A percentile compares a stretch with the other conserved stretches of the same genome.
These are phyloP conservation scores for Ornithoptera priamus DNA, from an alignment of 2,888 invertebrate species.

Conservation along the genomic window DNA sequence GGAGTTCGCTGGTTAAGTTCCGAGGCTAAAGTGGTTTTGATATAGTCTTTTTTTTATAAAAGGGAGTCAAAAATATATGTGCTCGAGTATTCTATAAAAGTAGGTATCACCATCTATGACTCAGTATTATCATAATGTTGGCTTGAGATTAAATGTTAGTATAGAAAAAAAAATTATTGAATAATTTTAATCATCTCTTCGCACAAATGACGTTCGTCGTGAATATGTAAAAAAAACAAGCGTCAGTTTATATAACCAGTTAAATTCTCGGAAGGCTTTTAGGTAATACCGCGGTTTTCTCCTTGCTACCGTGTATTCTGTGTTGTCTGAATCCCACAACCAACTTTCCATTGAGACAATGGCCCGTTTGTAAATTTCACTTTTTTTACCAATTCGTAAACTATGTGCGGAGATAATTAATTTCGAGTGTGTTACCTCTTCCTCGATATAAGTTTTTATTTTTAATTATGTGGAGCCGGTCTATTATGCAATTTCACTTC, in stretches of 20 bases:
- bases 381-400: conserved; percentile 70
- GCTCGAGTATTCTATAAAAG: too few species aligned
- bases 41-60: too few species aligned
- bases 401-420: conserved; percentile 59
- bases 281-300: conserved; percentile 63
- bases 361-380: conserved; percentile 69
- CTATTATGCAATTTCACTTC: conserved; percentile 23
- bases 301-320: conserved; percentile 44
- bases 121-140: too few species aligned
- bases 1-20: too few species aligned
- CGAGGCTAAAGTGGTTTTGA: too few species aligned
- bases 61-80: too few species aligned
- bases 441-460: conserved; percentile 46
- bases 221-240: not conserved
- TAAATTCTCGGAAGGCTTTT: conserved; percentile 41
- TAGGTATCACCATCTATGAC: too few species aligned
- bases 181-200: too few species aligned
- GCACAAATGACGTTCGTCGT: not conserved
- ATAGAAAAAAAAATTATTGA: too few species aligned
- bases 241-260: conserved; percentile 35
- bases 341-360: conserved; percentile 70
- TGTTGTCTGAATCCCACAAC: conserved; percentile 60
- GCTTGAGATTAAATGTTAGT: too few species aligned
- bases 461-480: conserved; percentile 24
- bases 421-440: conserved; percentile 56